Evolutionary conservation across 2,113 vertebrate genomes (phyloP).

Genomic region (Chaetops frenatus): DNA sequence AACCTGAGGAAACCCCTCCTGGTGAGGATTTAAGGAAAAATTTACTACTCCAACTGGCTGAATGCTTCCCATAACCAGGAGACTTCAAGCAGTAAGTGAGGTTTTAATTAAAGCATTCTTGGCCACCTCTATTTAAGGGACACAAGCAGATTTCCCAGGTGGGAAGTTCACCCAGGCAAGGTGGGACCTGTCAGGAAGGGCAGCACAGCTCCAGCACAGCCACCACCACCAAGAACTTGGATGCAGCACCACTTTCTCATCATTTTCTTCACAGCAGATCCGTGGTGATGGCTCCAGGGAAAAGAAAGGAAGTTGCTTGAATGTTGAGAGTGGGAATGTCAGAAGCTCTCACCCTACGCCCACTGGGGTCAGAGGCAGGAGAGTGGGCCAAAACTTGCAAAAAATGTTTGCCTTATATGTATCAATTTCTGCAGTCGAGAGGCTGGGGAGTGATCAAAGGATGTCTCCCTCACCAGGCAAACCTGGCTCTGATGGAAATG

Average conservation of each 20-base stretch:
- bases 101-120: neutral
- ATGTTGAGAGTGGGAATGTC: constrained; percentile 6
- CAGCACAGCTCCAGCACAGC: neutral
- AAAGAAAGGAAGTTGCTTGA: constrained; percentile 34
- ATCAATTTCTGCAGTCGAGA: neutral
- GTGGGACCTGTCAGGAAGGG: neutral
- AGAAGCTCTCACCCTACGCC: neutral
- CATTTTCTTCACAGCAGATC: neutral
- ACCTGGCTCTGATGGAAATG: neutral
- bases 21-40: neutral
- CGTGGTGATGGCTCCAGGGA: constrained; percentile 19
- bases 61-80: neutral
- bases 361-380: constrained; percentile 30
- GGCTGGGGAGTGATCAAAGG: neutral
- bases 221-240: neutral
- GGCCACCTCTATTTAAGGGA: neutral
- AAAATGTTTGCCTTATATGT: neutral
- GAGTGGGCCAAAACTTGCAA: neutral
- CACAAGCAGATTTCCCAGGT: neutral
- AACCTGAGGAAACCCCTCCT: neutral
- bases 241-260: constrained; percentile 11
- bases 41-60: neutral
- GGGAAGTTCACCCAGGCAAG: neutral
- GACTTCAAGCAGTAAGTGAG: neutral
- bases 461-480: neutral